Evolutionary conservation across 2,113 vertebrate genomes (phyloP).

Genomic region (Scophthalmus maximus): DNA sequence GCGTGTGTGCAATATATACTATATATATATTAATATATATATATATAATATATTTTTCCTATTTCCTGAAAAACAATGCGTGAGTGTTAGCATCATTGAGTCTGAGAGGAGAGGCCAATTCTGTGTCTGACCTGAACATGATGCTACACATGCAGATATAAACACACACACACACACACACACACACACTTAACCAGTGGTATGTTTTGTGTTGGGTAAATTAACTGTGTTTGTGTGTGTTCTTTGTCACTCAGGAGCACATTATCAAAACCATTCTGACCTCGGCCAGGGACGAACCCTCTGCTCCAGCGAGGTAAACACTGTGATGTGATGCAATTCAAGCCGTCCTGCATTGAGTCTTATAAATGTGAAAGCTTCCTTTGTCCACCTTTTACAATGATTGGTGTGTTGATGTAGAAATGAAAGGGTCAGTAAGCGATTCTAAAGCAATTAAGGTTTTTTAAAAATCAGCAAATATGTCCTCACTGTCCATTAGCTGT

Average conservation of each 20-base stretch:
- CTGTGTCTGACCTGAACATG: background rate
- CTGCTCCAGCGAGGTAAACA: conserved; percentile 93
- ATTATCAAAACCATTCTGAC: conserved; percentile 96
- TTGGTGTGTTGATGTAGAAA: no score
- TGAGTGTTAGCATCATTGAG: no score
- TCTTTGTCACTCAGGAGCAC: conserved; percentile 87
- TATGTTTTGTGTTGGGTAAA: background rate
- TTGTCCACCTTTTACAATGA: no score
- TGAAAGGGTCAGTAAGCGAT: no score
- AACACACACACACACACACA: background rate
- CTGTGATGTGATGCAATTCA: background rate
- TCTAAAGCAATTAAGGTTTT: no score
- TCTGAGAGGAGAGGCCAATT: background rate
- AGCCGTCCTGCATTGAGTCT: no score
- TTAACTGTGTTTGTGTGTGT: conserved; percentile 29
- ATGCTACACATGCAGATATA: background rate
- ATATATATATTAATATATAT: conserved; percentile 8
- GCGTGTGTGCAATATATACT: background rate
- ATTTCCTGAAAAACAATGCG: background rate
- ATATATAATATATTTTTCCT: conserved; percentile 15
- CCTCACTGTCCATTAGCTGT: no score
- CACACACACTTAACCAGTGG: background rate
- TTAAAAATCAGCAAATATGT: no score
- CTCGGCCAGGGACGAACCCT: conserved; percentile 95
- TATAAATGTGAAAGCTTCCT: no score